Conservation (phyloP, 2,888 invertebrate species). For the Xylota sylvarum region DNA sequence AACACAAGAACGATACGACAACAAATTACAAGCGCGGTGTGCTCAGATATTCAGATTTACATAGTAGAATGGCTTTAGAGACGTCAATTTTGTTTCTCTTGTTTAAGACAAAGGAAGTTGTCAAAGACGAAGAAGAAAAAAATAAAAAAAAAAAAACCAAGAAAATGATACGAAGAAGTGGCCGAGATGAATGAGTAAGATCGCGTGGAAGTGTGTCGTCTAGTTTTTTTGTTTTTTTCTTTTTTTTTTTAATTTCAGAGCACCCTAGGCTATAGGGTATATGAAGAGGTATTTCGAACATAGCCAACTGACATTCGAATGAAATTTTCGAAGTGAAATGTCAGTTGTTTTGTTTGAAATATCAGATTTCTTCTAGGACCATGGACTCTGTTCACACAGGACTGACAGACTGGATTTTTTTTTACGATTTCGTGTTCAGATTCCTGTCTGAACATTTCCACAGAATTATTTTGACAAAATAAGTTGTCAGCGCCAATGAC, state of each 20-base stretch:
- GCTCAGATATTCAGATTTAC: slow-evolving; percentile 54
- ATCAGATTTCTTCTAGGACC: not conserved
- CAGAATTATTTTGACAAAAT: too few species aligned
- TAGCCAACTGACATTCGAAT: not conserved
- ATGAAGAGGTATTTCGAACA: not conserved
- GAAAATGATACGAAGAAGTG: not conserved
- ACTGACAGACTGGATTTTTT: too few species aligned
- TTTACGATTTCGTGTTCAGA: too few species aligned
- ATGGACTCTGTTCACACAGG: too few species aligned
- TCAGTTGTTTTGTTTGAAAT: not conserved
- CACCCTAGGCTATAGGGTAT: slow-evolving; percentile 12
- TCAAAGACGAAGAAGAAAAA: slow-evolving; percentile 45
- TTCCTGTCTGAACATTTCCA: too few species aligned
- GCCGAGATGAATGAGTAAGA: slow-evolving; percentile 52
- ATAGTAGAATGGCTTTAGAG: slow-evolving; percentile 53
- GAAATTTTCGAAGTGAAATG: not conserved
- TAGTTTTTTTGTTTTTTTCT: slow-evolving; percentile 6
- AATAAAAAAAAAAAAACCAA: slow-evolving; percentile 20
- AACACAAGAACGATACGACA: slow-evolving; percentile 34
- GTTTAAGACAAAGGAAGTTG: slow-evolving; percentile 64
- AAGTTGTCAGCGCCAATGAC: too few species aligned
- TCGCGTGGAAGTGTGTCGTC: slow-evolving; percentile 62
- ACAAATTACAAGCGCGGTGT: slow-evolving; percentile 61
- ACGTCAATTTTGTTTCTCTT: slow-evolving; percentile 66
- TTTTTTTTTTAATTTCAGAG: not conserved